Evolutionary conservation across 2,113 vertebrate genomes (phyloP).

Genomic region (Carassius carassius): DNA sequence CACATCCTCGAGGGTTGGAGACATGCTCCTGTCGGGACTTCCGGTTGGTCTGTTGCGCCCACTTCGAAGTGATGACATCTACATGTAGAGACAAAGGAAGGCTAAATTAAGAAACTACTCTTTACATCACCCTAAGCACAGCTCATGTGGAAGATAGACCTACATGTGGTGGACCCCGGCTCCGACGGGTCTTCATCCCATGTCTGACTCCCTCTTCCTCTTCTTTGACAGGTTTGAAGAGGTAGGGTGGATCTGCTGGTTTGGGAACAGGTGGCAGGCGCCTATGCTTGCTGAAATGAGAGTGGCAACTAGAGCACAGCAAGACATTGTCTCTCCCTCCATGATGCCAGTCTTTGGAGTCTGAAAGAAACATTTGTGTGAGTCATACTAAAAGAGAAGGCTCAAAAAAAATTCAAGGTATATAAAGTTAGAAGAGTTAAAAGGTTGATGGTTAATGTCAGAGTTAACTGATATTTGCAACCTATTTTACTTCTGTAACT

Average conservation of each 20-base stretch:
- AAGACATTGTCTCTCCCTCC: slow-evolving; percentile 88
- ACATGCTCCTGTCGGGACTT: slow-evolving; percentile 83
- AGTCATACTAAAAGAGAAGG: slow-evolving; percentile 5
- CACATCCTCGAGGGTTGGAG: slow-evolving; percentile 87
- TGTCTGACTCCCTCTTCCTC: slow-evolving; percentile 95
- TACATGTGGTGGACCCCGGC: slow-evolving; percentile 80
- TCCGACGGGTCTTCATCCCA: slow-evolving; percentile 97
- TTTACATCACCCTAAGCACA: neutral
- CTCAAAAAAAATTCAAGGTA: neutral
- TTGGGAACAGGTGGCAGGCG: slow-evolving; percentile 90
- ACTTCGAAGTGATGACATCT: slow-evolving; percentile 96
- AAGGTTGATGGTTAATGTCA: neutral
- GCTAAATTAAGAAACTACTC: slow-evolving; percentile 6
- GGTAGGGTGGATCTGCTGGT: slow-evolving; percentile 87
- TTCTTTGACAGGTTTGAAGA: slow-evolving; percentile 98
- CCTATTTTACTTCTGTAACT: neutral
- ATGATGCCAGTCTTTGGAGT: slow-evolving; percentile 97
- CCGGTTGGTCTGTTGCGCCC: slow-evolving; percentile 93
- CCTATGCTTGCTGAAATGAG: slow-evolving; percentile 95
- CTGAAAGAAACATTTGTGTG: slow-evolving; percentile 65
- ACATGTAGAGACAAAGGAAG: neutral
- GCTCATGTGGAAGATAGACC: neutral
- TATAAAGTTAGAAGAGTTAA: neutral
- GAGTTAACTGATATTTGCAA: neutral
- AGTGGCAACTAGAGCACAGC: slow-evolving; percentile 88